Base-by-base conservation (phyloP, 2,888 invertebrate genomes). In the Cosmia trapezina region DNA sequence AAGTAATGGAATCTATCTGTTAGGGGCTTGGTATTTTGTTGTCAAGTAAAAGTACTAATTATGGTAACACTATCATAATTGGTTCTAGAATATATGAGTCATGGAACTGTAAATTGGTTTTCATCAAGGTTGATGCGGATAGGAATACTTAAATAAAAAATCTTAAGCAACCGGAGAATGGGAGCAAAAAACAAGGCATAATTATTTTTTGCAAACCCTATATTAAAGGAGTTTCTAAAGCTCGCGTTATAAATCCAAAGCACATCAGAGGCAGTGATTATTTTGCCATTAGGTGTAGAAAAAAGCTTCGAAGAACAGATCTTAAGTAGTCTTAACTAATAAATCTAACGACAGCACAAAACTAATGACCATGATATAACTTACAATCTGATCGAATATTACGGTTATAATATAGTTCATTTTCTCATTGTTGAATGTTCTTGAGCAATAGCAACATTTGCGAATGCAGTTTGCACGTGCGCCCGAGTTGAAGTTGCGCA, bases 1-100 rank as follows among this genome's bases (percentile, higher is more conserved):
- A 74, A 80, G 65, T 66, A 87, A 85, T 87, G 81, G 75, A 63
- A 73, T 59, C 71, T 70, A 63, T 67, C 69, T 37, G 22, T 51
- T 78, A 64, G 74, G 81, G 88, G 79, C 79, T 81, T 73, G 85
- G 86, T 68, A 62, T 75, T 83, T 81, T 78, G 74, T 76, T 76
- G 57, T 67, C 61, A 41, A 71, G 75, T 77, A 62, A 61, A 47
- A 76, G 53, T 76, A 66, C 56, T 81, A 81, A 82, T 83, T 82
- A 76, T 54, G 70, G 70, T 60, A 80, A 70, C 70, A 68, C 60
- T 60, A 49, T 65, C 28, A 49, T 60, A 69, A 51, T 71, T 43
- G 56, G 56, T 71, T 75, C 68, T 70, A 67, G 47, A 74, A 71
- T 28, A 28, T 68, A 73, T 76, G 76, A 73, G 67, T 75, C 70